Evolutionary conservation across 2,113 vertebrate genomes (phyloP), one percentile per base, ranked within the genome.

Genomic region (Aegithalos caudatus): DNA sequence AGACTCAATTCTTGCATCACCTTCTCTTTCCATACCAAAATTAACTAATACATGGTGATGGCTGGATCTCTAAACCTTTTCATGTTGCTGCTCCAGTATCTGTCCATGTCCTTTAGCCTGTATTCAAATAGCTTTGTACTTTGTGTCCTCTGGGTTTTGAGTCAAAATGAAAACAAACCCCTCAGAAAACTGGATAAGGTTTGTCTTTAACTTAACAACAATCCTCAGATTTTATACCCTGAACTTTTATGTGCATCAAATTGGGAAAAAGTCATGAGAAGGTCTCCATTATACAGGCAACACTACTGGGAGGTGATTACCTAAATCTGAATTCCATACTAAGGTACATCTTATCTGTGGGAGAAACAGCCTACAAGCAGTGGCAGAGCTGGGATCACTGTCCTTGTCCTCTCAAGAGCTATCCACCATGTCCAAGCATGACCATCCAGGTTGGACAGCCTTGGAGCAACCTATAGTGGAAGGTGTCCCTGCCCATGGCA

Each of bases 1-100:
- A 80, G 44, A 62, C 33, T 90, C 14, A 3, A 0, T 84, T 88
- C 57, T 89, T 53, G 12, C 22, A 45, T 38, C 0, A 0, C 28
- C 12, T 71, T 81, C 47, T 71, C 23, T 65, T 79, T 60, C 57
- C 15, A 7, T 64, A 7, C 38, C 72, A 54, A 27, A 66, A 57
- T 61, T 76, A 53, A 56, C 13, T 16, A 37, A 23, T 14, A 16
- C 9, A 5, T 3, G 2, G 38, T 60, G 61, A 25, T 15, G 42
- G 16, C 20, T 90, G 78, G 79, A 31, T 57, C 78, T 86, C 31
- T 82, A 45, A 66, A n/a, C 38, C 28, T 74, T 78, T 61, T 44
- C 40, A 1, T 5, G 4, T 3, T 81, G 47, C 61, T 87, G 13
- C 81, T 90, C 10, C 6, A 20, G 20, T 74, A 6, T 70, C 33